These are phyloP conservation scores for Pterobdella sp. DNA, from an alignment of 2,888 invertebrate genomes.

Conservation along the genomic window DNA sequence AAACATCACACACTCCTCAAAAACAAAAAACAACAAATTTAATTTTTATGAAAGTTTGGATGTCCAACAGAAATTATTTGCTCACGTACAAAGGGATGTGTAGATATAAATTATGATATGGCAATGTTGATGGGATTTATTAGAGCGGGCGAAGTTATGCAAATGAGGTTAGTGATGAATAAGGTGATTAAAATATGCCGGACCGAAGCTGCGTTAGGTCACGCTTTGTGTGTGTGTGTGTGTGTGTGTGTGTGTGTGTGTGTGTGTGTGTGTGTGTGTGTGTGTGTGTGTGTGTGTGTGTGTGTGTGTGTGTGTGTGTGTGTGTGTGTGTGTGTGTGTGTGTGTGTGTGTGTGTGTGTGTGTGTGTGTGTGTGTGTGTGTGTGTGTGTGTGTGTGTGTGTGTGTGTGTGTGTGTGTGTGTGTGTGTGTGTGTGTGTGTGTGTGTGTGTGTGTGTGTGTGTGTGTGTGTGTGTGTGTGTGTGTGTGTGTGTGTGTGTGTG, in stretches of 20 bases:
- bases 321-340: slow-evolving; percentile 16
- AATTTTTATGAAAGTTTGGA: not conserved
- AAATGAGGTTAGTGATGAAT: slow-evolving; percentile 11
- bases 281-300: slow-evolving; percentile 16
- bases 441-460: slow-evolving; percentile 16
- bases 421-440: slow-evolving; percentile 16
- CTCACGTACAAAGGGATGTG: not conserved
- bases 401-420: slow-evolving; percentile 16
- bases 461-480: slow-evolving; percentile 16
- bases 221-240: no score
- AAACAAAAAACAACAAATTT: no score
- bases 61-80: not conserved
- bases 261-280: slow-evolving; percentile 16
- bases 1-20: no score
- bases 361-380: slow-evolving; percentile 16
- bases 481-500: slow-evolving; percentile 16
- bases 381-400: slow-evolving; percentile 16
- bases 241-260: slow-evolving; percentile 9
- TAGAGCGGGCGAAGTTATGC: slow-evolving; percentile 2
- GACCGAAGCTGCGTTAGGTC: not conserved
- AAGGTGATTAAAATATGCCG: slow-evolving; percentile 11
- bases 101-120: slow-evolving; percentile 10
- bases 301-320: slow-evolving; percentile 16
- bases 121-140: slow-evolving; percentile 10
- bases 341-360: slow-evolving; percentile 16